Base-by-base conservation (phyloP, 2,797 vertebrate genomes). In the Acipenser transmontanus region DNA sequence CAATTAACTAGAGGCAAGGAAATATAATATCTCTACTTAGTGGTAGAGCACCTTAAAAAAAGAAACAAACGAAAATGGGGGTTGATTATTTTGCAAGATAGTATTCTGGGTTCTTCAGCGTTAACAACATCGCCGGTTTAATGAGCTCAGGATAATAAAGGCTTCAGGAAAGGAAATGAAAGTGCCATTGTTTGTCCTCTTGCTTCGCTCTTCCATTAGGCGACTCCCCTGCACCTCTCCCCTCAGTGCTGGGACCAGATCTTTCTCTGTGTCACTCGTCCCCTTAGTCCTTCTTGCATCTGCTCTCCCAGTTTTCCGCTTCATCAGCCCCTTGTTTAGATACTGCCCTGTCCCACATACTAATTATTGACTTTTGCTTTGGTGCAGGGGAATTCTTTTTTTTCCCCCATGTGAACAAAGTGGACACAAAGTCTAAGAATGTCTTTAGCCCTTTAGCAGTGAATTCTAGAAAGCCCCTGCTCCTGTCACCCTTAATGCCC, bases 351-450 rank as follows among this genome's bases (percentile, higher is more conserved):
- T 85, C 85, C 84, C 81, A 88, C 88, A 88, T 89, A 84, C 85
- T 90, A 90, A 91, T 91, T 84, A 87, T 82, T 82, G 77, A 87
- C 88, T 85, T 84, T 77, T 83, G 78, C 80, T 84, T 81, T 79
- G 14, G 62, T 76, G 77, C 73, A 74, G 61, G 72, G 77, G 71
- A 80, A 87, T 88, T 91, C 85, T 88, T 83, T 50, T n/a, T 50
- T 57, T 61, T 14, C 88, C 90, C 89, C 86, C 85, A 87, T 70
- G 84, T 89, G 87, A 91, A 61, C 54, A 57, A 87, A 88, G 81
- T 85, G 77, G 80, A 83, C 81, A 69, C 71, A 82, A 77, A 77
- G 76, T 69, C 65, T 81, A 84, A 81, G 82, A 82, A 81, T 88
- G 66, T 59, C 4, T 11, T 34, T 3, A 34, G 34, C 34, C 34